Conservation (phyloP, 2,113 vertebrate species). For the Lanius ludovicianus region DNA sequence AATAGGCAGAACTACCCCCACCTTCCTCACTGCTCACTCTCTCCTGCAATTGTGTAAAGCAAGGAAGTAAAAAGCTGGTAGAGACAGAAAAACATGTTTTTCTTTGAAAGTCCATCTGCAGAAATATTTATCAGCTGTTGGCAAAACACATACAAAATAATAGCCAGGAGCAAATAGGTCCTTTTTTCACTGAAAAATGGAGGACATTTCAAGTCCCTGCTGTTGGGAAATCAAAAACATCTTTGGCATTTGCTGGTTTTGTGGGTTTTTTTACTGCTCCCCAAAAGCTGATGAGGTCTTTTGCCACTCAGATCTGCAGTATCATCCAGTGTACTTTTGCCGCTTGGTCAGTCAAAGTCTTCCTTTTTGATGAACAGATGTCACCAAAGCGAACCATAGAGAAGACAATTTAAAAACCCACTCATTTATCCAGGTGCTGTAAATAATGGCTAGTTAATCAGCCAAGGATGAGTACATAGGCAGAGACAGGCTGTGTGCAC, state of each 20-base stretch:
- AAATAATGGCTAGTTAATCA: neutral
- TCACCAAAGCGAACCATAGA: neutral
- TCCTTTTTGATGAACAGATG: neutral
- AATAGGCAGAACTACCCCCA: conserved; percentile 46
- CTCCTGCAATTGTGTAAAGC: conserved; percentile 42
- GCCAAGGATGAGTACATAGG: no score
- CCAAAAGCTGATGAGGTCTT: neutral
- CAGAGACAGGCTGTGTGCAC: neutral
- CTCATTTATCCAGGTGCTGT: neutral
- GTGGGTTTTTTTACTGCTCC: neutral
- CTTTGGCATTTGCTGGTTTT: neutral
- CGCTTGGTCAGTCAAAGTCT: neutral
- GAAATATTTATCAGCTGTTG: conserved; percentile 61
- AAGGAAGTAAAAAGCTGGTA: conserved; percentile 67
- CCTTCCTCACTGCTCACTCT: conserved; percentile 45
- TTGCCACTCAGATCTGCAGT: neutral
- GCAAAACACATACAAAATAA: conserved; percentile 58
- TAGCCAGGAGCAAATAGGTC: neutral
- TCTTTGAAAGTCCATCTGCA: conserved; percentile 55
- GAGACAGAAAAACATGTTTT: conserved; percentile 75
- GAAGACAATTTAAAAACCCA: neutral
- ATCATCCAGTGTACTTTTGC: neutral
- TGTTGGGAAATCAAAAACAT: neutral
- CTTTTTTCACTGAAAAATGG: conserved; percentile 37
- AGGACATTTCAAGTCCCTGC: neutral